Base-by-base conservation (phyloP, 2,888 invertebrate species). In the Drosophila prostipennis region DNA sequence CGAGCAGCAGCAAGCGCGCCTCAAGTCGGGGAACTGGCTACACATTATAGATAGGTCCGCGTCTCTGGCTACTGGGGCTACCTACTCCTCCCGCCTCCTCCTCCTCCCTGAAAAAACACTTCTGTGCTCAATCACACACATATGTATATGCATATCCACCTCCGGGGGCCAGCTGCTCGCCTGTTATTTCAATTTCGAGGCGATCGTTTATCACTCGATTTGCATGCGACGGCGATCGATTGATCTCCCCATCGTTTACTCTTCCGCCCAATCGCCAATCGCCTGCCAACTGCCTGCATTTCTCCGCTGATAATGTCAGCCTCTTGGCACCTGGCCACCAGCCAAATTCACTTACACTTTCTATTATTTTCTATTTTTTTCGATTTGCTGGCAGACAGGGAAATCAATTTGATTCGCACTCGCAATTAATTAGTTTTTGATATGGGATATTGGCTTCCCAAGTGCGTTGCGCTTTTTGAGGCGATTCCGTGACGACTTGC, bases 191-290 rank as follows among this genome's bases (percentile, higher is more conserved):
- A 78, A 79, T 89, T 87, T 78, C 69, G 72, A 78, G 77, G 77
- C 87, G 89, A 90, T 89, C 84, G 86, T 87, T 89, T 90, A 90
- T 89, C 87, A 89, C 82, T 90, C 83, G 77, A 87, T 86, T 87
- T 89, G 86, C 84, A 83, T 81, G 76, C 71, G 57, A 55, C 56
- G 57, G 32, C 55, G 76, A 46, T 61, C 63, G 68, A 63, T 74
- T 68, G 79, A 60, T 68, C 72, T 72, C 58, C 56, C 69, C 48
- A 48, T 36, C 34, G 34, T 34, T 34, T 34, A 11, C 10, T 11
- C 10, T 34, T 34, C 23, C 52, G 54, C 39, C 55, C 59, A 60
- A 55, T 46, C 36, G 57, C 55, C 59, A 60, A 55, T 46, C 36
- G 57, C 19, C 55, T 51, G 57, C 48, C 52, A 46, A 51, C 51